Base-by-base conservation (phyloP, 2,113 vertebrate genomes). In the Clarias batrachus region DNA sequence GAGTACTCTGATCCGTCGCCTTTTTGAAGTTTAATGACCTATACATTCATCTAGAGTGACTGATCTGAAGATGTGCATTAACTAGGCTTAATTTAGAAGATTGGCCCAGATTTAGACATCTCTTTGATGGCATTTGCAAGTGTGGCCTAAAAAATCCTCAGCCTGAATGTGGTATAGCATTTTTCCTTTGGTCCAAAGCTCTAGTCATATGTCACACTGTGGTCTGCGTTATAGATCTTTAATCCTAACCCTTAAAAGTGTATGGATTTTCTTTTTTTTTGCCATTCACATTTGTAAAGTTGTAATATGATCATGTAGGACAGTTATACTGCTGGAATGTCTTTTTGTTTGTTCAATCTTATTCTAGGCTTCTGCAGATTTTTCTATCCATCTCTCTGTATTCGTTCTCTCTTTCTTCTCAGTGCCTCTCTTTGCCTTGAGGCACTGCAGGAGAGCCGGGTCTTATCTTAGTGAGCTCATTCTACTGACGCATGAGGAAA, bases 81-180 rank as follows among this genome's bases (percentile, higher is more conserved):
- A 74, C 70, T 81, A 37, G 27, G 68, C 60, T 73, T 85, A 56
- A 84, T 65, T 81, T 88, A 88, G 83, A 74, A 33, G 13, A 23
- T 10, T 85, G 78, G 27, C 78, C 83, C 33, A 79, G 30, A 71
- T 87, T n/a, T 68, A 70, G 62, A 79, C 25, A 10, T 41, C 54
- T 17, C 86, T 56, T 73, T 79, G 73, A 83, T 84, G 25, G 14
- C 66, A 30, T 84, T 88, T 62, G 41, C 57, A 13, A 74, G 66
- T n/a, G 33, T 66, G 87, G 54, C 77, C 83, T 54, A 81, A 59
- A 79, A 59, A 79, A 21, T 30, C 77, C 8, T 78, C 25, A 78
- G 52, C 14, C 52, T 77, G 25, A n/a, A 74, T 74, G 21, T 74
- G 37, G 37, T 41, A 76, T 52, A 52, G 74, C 25, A 9, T 54